Evolutionary conservation across 2,888 invertebrate species (phyloP).

Genomic region (Orchesella flavescens): DNA sequence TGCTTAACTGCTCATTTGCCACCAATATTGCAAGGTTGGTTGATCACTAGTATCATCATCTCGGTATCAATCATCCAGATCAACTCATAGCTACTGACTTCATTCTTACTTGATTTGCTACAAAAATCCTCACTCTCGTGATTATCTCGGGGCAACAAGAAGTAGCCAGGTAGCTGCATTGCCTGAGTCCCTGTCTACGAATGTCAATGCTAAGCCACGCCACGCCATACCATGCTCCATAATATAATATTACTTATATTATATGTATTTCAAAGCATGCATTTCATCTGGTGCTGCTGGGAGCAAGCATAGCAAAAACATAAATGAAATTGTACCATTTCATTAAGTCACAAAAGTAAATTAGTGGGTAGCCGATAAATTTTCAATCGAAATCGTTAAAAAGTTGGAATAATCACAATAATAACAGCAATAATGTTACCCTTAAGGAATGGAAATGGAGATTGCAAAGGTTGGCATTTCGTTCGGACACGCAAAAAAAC

Average conservation of each 20-base stretch:
- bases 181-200: too few species aligned
- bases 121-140: conserved; percentile 20
- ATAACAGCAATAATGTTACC: conserved; percentile 35
- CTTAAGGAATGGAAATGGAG: conserved; percentile 4
- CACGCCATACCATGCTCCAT: too few species aligned
- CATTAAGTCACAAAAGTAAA: conserved; percentile 36
- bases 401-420: conserved; percentile 39
- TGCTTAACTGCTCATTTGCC: background rate
- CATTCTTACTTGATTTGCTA: background rate
- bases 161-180: too few species aligned
- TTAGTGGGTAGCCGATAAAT: conserved; percentile 6
- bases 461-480: background rate
- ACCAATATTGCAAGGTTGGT: too few species aligned
- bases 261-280: too few species aligned
- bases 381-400: conserved; percentile 51
- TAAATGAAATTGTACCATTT: conserved; percentile 51
- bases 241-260: too few species aligned
- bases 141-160: conserved; percentile 16
- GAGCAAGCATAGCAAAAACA: background rate
- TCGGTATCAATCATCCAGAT: conserved; percentile 30
- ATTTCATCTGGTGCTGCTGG: too few species aligned
- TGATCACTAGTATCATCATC: too few species aligned
- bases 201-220: too few species aligned
- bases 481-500: conserved; percentile 31
- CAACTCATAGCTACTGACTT: conserved; percentile 8